Percentiles rank a stretch among this genome's conserved stretches.
Evolutionary conservation across 2,113 vertebrate species (phyloP).

Genomic region (Pterocles gutturalis): DNA sequence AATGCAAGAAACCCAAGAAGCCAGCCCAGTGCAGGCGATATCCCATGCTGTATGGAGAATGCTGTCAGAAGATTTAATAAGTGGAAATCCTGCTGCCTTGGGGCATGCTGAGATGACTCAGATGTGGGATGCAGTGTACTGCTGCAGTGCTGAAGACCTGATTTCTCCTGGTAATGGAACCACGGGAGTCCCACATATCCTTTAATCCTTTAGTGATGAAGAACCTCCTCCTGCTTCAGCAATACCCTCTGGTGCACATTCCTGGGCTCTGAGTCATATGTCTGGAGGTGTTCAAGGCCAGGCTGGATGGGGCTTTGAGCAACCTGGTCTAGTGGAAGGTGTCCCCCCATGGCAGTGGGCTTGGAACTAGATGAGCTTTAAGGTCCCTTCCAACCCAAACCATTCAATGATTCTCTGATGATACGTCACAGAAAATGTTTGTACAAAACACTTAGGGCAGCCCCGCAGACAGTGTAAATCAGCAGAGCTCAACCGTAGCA

Average conservation of each 20-base stretch:
- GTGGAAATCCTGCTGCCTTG: background rate
- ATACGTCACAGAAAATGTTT: background rate
- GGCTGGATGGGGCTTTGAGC: too few species aligned
- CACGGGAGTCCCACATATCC: rapidly evolving
- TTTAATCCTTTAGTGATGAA: background rate
- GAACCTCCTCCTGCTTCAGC: background rate
- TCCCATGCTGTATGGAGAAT: rapidly evolving
- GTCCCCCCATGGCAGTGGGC: too few species aligned
- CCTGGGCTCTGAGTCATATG: background rate
- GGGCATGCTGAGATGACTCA: background rate
- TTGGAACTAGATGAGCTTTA: too few species aligned
- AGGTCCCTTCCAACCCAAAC: too few species aligned
- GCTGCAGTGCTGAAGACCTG: background rate
- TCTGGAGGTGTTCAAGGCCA: too few species aligned
- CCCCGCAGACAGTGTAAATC: background rate
- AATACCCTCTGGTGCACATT: background rate
- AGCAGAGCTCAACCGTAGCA: background rate
- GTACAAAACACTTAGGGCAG: background rate
- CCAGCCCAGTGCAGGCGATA: background rate
- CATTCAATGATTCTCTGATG: too few species aligned
- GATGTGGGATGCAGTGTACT: background rate
- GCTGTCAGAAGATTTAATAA: background rate
- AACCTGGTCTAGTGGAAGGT: too few species aligned
- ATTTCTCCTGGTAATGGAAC: background rate
- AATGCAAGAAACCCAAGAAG: background rate